These are phyloP conservation scores for Pterostichus madidus DNA, from an alignment of 2,888 invertebrate genomes.

Conservation along the genomic window DNA sequence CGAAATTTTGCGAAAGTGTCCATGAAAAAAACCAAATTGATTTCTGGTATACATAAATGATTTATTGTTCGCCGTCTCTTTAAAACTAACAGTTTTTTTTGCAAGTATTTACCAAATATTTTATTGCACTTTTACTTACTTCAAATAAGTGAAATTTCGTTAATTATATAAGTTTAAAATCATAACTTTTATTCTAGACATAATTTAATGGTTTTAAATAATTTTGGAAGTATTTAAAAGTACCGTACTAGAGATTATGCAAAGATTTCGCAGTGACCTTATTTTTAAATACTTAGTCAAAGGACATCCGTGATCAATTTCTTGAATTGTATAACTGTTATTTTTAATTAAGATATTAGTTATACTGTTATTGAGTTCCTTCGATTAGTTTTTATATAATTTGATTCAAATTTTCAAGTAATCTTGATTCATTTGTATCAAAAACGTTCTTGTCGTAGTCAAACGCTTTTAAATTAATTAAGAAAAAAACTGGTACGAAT, in stretches of 20 bases:
- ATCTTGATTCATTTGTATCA: too few species aligned
- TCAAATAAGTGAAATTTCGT: neutral
- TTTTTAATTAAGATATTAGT: neutral
- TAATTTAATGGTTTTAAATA: too few species aligned
- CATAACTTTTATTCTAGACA: too few species aligned
- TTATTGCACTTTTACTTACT: constrained; percentile 6
- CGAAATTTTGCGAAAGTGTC: neutral
- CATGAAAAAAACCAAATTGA: neutral
- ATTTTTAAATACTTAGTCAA: neutral
- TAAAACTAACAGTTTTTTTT: too few species aligned
- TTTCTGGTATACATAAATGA: neutral
- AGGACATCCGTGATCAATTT: constrained; percentile 12
- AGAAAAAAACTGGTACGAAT: too few species aligned
- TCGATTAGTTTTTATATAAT: too few species aligned
- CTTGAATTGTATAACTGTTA: constrained; percentile 1
- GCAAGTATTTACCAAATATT: neutral
- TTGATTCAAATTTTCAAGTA: too few species aligned
- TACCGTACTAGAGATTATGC: neutral
- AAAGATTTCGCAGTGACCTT: neutral
- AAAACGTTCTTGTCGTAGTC: too few species aligned
- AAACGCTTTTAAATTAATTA: too few species aligned
- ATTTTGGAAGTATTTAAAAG: neutral
- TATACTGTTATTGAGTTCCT: too few species aligned
- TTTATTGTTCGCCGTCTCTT: neutral
- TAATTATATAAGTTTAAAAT: constrained; percentile 10